Evolutionary conservation across 1,140 invertebrate genomes (phyloP).

Genomic region (Plectrocnemia conspersa): DNA sequence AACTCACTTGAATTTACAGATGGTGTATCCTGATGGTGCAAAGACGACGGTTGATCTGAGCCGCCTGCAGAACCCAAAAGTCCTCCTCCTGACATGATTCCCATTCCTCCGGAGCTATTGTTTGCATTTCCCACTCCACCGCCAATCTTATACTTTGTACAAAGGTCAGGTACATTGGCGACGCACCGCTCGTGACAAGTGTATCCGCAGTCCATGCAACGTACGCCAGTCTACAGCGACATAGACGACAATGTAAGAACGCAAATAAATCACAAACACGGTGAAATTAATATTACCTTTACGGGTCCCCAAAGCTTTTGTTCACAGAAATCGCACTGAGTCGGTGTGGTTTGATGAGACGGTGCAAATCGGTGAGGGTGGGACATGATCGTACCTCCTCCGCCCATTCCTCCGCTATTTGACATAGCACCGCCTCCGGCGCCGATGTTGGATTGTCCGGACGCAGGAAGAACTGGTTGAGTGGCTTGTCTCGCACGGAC

Average conservation of each 20-base stretch:
- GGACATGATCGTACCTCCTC: constrained; percentile 58
- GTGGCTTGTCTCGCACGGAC: constrained; percentile 78
- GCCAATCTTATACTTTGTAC: constrained; percentile 80
- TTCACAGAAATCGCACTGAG: constrained; percentile 86
- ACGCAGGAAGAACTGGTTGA: constrained; percentile 47
- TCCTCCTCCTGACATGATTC: constrained; percentile 7
- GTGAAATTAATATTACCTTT: constrained; percentile 51
- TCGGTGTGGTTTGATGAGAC: constrained; percentile 84
- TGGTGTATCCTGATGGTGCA: constrained; percentile 34
- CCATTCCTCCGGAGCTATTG: constrained; percentile 3
- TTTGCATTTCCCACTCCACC: constrained; percentile 41
- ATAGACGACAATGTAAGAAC: no score
- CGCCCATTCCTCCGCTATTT: constrained; percentile 4
- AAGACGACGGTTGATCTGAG: constrained; percentile 27
- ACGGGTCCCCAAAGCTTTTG: constrained; percentile 91
- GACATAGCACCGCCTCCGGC: not conserved
- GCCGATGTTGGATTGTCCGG: constrained; percentile 45
- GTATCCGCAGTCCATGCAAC: constrained; percentile 91
- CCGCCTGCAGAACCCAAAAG: constrained; percentile 8
- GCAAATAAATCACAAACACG: constrained; percentile 3
- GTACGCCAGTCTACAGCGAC: constrained; percentile 67
- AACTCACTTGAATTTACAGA: constrained; percentile 61
- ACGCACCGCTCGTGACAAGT: constrained; percentile 93
- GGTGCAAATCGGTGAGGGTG: constrained; percentile 87
- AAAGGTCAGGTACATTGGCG: constrained; percentile 83